Base-by-base conservation (phyloP, 2,888 invertebrate species). In the Harpagoxenus sublaevis region DNA sequence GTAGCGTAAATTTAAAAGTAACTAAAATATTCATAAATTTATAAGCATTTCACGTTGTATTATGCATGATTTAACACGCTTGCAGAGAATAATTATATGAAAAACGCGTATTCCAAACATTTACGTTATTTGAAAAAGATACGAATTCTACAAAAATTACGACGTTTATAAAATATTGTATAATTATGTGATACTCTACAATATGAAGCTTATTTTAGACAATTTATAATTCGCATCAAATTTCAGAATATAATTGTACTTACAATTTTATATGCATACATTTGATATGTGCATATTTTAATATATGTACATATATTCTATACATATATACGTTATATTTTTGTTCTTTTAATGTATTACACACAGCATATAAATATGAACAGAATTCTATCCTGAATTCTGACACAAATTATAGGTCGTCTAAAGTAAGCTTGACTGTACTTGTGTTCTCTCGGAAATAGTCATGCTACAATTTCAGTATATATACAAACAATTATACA, bases 1-100 rank as follows among this genome's bases (percentile, higher is more conserved):
- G n/a, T 77, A 6, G 12, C 35, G 28, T 68, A 55, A 78, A 78
- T 78, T 68, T 78, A 15, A 15, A 12, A 45, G 0, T 12, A 18
- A 12, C 18, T 65, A 35, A 53, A 66, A 65, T 18, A 66, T 78
- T 68, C 12, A 60, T 78, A 68, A 78, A 78, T 31, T 6, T 42
- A 42, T 45, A n/a, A 42, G 28, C 9, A 35, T 66, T 68, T 57
- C 15, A 12, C n/a, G 42, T 51, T 65, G 31, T 28, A 23, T 51
- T 15, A 75, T 35, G 15, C 10, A 28, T 45, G 42, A 45, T 68
- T 68, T 42, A 15, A 70, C 12, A n/a, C 15, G 15, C 18, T 75
- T 53, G 65, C 8, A 53, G 15, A 28, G n/a, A 57, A 70, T 68
- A 78, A 68, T 39, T 68, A 57, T 12, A 15, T 53, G n/a, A 42